Conservation (phyloP, 2,888 invertebrate genomes). For the Hetaerina titia region DNA sequence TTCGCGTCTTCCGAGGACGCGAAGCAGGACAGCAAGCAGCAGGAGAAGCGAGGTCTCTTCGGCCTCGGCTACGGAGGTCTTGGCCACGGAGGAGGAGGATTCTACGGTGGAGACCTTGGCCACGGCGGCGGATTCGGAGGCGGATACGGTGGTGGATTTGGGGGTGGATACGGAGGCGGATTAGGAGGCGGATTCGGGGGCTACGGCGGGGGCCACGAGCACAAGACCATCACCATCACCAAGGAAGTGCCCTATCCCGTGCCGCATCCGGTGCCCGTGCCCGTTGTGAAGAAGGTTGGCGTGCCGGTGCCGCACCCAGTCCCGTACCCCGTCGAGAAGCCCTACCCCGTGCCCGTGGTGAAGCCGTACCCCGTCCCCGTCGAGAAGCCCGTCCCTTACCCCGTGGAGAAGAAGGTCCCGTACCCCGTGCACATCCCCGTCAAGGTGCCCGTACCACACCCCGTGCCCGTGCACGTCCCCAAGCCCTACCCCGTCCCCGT, state of each 20-base stretch:
- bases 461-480: conserved; percentile 68
- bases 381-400: conserved; percentile 72
- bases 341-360: conserved; percentile 73
- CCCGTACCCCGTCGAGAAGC: conserved; percentile 73
- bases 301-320: conserved; percentile 73
- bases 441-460: conserved; percentile 67
- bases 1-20: conserved; percentile 68
- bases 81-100: neutral
- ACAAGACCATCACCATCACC: conserved; percentile 68
- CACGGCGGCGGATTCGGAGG: conserved; percentile 68
- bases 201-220: neutral
- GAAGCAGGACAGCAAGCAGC: conserved; percentile 70
- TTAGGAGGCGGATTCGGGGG: neutral
- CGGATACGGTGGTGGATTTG: conserved; percentile 55
- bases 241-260: conserved; percentile 68
- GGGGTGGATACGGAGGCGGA: neutral
- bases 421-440: conserved; percentile 68
- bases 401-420: conserved; percentile 69
- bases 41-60: conserved; percentile 70
- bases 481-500: conserved; percentile 68
- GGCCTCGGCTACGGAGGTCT: conserved; percentile 69
- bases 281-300: conserved; percentile 72
- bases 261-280: conserved; percentile 73
- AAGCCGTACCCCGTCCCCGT: conserved; percentile 73
- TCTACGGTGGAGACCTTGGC: conserved; percentile 47